A percentile compares a stretch with the other conserved stretches of the same genome.
Conservation (phyloP, 92 coral and sea anemone species). For the Bergia sp. region DNA sequence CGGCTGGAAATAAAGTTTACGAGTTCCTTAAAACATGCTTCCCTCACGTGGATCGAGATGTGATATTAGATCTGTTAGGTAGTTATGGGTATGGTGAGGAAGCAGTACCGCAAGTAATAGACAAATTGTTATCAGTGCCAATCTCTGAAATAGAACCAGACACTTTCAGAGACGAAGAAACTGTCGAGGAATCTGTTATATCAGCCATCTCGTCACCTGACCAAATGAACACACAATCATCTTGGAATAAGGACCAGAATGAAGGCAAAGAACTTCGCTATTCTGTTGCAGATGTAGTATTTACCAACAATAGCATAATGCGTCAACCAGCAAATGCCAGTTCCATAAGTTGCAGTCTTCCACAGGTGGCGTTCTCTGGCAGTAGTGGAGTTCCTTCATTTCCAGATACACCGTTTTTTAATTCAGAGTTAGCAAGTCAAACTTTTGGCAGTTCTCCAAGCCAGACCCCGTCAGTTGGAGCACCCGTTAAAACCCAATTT, state of each 20-base stretch:
- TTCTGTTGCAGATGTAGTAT: neutral
- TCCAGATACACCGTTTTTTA: neutral
- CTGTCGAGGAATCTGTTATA: neutral
- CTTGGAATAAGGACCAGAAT: neutral
- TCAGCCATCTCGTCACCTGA: neutral
- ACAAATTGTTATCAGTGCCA: constrained; percentile 54
- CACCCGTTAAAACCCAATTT: neutral
- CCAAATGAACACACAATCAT: neutral
- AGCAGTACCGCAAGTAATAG: constrained; percentile 65
- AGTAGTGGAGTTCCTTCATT: constrained; percentile 34
- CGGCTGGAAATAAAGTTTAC: constrained; percentile 36
- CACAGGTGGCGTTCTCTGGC: neutral
- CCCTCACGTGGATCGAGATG: constrained; percentile 63
- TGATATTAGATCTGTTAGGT: constrained; percentile 47
- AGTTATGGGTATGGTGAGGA: constrained; percentile 50
- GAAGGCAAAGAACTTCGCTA: neutral
- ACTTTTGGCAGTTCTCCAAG: neutral
- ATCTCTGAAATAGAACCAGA: neutral
- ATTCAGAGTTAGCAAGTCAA: neutral
- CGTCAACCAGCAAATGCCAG: neutral
- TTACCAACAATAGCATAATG: neutral
- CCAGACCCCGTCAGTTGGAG: neutral
- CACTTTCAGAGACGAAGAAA: neutral
- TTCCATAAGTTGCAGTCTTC: neutral
- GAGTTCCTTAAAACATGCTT: constrained; percentile 83